These are phyloP conservation scores for Ctena decussata DNA, from an alignment of 2,888 invertebrate species.

Conservation along the genomic window DNA sequence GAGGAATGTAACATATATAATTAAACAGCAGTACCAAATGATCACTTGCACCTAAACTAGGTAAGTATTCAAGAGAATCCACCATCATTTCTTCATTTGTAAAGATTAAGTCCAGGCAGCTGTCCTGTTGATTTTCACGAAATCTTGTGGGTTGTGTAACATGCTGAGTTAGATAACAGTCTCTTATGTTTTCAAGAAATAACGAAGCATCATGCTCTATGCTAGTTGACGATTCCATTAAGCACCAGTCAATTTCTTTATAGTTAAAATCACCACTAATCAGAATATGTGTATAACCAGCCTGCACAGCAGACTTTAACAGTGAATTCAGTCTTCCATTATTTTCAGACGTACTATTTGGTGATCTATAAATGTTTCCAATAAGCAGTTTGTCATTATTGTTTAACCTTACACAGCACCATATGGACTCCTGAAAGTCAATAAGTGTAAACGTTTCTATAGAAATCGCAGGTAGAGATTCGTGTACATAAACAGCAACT, in stretches of 20 bases:
- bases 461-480: too few species aligned
- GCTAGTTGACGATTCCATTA: background rate
- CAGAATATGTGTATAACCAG: background rate
- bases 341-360: background rate
- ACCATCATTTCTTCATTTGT: constrained; percentile 2
- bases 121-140: background rate
- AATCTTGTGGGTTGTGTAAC: constrained; percentile 3
- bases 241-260: background rate
- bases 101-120: constrained; percentile 2
- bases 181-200: constrained; percentile 8
- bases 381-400: too few species aligned
- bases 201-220: background rate
- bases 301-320: background rate
- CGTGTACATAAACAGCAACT: too few species aligned
- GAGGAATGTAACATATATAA: constrained; percentile 12
- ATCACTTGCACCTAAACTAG: background rate
- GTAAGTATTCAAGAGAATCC: background rate
- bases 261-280: constrained; percentile 8
- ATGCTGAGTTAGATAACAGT: background rate
- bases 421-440: too few species aligned
- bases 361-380: background rate
- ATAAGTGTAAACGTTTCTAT: too few species aligned
- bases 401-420: too few species aligned
- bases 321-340: background rate
- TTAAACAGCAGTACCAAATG: background rate